Evolutionary conservation across 1,140 invertebrate genomes (phyloP), one percentile per base, ranked within the genome.

Genomic region (Scaptodrosophila lebanonensis): DNA sequence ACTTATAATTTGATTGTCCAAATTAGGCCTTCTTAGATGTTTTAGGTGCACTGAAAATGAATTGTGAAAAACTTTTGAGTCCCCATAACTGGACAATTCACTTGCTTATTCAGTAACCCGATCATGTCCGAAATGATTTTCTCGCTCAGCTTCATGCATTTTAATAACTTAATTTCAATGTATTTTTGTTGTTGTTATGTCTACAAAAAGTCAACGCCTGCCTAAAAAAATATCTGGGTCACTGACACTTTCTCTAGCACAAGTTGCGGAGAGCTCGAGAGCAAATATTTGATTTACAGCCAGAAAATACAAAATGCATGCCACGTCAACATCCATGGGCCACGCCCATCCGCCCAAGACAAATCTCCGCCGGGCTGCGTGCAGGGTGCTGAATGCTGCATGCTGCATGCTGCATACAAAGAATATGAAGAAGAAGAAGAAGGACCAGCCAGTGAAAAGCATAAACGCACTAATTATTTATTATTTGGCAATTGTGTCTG

Each of bases 401-500:
- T n/a, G n/a, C n/a, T n/a, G n/a, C n/a, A n/a, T n/a, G n/a, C n/a
- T n/a, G n/a, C n/a, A n/a, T n/a, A n/a, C n/a, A n/a, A n/a, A n/a
- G n/a, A n/a, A n/a, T n/a, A n/a, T n/a, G n/a, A n/a, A n/a, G n/a
- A n/a, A n/a, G n/a, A n/a, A n/a, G 32, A n/a, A 38, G 13, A 9
- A 38, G 11, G 11, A 11, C 32, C 15, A 38, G 32, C 12, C 3
- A n/a, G 15, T 2, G 13, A 38, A 38, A 33, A 9, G 32, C 32
- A 8, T 33, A 13, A 38, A 38, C 35, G 35, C 35, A 68, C 75
- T 82, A 82, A 82, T 82, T 82, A 82, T 82, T 82, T 82, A 82
- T 82, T 82, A 82, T 82, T 82, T 82, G 75, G 75, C 76, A 82
- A 82, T 82, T 82, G 75, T 82, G 75, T 82, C 75, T 82, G 75